Evolutionary conservation across 2,113 vertebrate species (phyloP).

Genomic region (Nyctereutes procyonoides): DNA sequence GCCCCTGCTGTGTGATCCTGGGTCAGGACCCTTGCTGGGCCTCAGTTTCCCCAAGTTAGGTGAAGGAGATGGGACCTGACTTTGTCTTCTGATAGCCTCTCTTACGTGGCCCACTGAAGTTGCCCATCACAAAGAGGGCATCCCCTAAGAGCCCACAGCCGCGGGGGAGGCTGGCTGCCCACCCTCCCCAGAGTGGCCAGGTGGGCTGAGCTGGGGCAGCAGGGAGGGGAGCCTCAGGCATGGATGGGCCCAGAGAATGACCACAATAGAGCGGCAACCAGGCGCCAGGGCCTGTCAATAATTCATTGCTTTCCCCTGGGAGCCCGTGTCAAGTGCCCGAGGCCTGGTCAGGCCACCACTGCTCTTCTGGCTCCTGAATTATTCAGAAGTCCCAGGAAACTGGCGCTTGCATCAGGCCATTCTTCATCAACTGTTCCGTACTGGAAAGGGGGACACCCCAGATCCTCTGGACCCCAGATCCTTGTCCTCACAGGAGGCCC

Average conservation of each 20-base stretch:
- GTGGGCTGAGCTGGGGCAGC: background rate
- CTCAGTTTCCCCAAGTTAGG: background rate
- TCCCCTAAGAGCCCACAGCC: background rate
- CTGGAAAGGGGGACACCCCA: background rate
- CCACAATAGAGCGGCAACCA: slow-evolving; percentile 9
- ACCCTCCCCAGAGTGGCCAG: background rate
- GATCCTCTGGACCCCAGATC: background rate
- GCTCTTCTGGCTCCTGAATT: slow-evolving; percentile 70
- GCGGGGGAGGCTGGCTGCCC: background rate
- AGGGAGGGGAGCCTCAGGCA: background rate
- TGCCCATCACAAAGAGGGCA: background rate
- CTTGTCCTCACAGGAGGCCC: background rate
- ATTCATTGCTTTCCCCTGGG: slow-evolving; percentile 69
- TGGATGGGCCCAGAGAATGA: background rate
- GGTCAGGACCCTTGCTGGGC: background rate
- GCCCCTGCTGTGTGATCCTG: background rate
- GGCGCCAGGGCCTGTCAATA: slow-evolving; percentile 76
- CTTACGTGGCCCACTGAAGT: background rate
- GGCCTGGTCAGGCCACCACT: background rate
- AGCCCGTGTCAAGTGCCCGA: slow-evolving; percentile 60
- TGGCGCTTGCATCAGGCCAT: background rate
- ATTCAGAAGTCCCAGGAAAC: slow-evolving; percentile 57
- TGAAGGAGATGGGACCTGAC: background rate
- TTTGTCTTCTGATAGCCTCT: background rate
- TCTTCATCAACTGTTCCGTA: background rate